Evolutionary conservation across 2,888 invertebrate species (phyloP).

Genomic region (Clitarchus hookeri): DNA sequence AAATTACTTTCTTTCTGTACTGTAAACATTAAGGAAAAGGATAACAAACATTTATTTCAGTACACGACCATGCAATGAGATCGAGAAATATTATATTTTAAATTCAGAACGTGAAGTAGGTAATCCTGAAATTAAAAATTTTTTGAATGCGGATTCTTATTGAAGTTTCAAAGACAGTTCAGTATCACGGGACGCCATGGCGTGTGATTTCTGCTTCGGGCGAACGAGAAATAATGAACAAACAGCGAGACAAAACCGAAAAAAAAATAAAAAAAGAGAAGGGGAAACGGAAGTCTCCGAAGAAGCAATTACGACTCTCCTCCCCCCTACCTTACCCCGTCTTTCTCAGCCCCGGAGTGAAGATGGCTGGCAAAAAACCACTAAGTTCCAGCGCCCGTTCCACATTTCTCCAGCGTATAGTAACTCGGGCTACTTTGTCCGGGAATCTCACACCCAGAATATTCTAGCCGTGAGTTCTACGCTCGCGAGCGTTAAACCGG

Average conservation of each 20-base stretch:
- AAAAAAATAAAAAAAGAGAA: not conserved
- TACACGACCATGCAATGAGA: too few species aligned
- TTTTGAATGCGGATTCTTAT: not conserved
- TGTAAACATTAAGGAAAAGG: too few species aligned
- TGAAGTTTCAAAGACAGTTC: too few species aligned
- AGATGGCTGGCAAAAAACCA: not conserved
- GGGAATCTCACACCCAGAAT: not conserved
- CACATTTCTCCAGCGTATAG: not conserved
- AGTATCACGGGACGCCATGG: not conserved
- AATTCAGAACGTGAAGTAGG: too few species aligned
- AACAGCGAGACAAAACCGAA: not conserved
- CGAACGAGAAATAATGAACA: slow-evolving; percentile 5
- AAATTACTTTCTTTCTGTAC: too few species aligned
- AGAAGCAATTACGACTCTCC: not conserved
- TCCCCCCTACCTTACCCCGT: not conserved
- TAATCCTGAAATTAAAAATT: too few species aligned
- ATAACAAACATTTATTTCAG: too few species aligned
- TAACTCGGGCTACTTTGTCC: not conserved
- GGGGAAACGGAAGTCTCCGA: not conserved
- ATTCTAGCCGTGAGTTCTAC: too few species aligned
- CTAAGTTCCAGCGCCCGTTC: not conserved
- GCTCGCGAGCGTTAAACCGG: too few species aligned
- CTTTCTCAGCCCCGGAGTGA: not conserved
- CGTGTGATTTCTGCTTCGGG: not conserved
- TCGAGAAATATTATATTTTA: too few species aligned